Conservation (phyloP, 1,140 invertebrate species). For the Myzus persicae region DNA sequence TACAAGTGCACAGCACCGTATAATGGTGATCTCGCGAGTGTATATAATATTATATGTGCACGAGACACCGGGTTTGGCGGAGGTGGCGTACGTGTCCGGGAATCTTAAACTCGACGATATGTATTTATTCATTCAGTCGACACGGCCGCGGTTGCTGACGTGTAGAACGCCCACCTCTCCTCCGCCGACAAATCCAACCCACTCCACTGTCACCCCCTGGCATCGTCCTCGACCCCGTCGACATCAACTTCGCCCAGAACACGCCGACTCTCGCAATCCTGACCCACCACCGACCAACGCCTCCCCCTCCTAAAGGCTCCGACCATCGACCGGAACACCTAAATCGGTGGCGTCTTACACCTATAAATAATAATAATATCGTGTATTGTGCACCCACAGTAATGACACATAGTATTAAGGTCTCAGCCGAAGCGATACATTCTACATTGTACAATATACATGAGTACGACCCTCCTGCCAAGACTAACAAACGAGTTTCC, state of each 20-base stretch:
- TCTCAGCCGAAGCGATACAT: not conserved
- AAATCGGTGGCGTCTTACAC: not conserved
- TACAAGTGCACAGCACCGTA: not conserved
- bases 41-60: constrained; percentile 13
- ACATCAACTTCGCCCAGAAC: not conserved
- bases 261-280: not conserved
- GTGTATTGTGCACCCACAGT: not conserved
- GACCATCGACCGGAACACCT: not conserved
- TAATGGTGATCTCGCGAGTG: constrained; percentile 21
- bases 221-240: not conserved
- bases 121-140: constrained; percentile 39
- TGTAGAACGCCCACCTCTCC: not conserved
- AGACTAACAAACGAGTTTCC: not conserved
- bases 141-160: not conserved
- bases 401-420: not conserved
- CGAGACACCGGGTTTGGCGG: not conserved
- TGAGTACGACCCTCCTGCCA: too few species aligned
- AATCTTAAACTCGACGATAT: constrained; percentile 15
- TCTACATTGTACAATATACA: not conserved
- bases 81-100: not conserved
- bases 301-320: not conserved
- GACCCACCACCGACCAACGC: not conserved
- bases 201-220: not conserved
- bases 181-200: not conserved
- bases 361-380: not conserved